Conservation (phyloP, 2,888 invertebrate species). For the Lasioglossum marginatum region DNA sequence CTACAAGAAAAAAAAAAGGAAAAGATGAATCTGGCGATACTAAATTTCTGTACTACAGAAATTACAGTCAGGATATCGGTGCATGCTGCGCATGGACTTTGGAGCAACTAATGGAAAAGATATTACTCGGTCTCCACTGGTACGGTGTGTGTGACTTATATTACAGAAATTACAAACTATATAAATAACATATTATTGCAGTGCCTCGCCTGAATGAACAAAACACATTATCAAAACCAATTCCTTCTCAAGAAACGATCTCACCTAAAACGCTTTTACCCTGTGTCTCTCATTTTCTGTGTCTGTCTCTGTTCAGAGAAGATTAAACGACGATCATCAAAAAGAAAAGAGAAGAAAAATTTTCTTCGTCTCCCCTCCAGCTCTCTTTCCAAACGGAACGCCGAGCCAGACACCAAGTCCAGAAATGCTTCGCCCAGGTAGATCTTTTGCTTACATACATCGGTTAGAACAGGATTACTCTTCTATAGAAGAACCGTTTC, state of each 20-base stretch:
- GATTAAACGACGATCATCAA: neutral
- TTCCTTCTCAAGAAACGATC: neutral
- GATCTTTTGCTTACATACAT: conserved; percentile 14
- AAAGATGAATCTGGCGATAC: neutral
- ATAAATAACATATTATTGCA: conserved; percentile 25
- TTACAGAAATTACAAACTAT: conserved; percentile 27
- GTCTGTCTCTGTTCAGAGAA: neutral
- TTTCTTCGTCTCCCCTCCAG: neutral
- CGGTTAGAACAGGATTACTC: conserved; percentile 14
- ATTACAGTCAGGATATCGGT: neutral
- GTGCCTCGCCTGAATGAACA: conserved; percentile 10
- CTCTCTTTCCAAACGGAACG: conserved; percentile 26
- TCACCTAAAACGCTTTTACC: neutral
- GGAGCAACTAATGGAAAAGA: neutral
- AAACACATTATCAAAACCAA: neutral
- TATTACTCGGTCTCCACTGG: neutral
- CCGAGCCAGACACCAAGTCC: conserved; percentile 46
- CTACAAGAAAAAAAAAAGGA: no score
- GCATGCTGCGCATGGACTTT: neutral
- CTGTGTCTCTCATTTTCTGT: neutral
- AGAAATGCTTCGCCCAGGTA: conserved; percentile 2
- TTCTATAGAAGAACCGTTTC: conserved; percentile 9
- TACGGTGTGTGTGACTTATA: neutral
- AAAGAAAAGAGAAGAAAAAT: neutral
- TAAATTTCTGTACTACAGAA: neutral